Base-by-base conservation (phyloP, 2,888 invertebrate genomes). In the Liopterus haemorrhoidalis region DNA sequence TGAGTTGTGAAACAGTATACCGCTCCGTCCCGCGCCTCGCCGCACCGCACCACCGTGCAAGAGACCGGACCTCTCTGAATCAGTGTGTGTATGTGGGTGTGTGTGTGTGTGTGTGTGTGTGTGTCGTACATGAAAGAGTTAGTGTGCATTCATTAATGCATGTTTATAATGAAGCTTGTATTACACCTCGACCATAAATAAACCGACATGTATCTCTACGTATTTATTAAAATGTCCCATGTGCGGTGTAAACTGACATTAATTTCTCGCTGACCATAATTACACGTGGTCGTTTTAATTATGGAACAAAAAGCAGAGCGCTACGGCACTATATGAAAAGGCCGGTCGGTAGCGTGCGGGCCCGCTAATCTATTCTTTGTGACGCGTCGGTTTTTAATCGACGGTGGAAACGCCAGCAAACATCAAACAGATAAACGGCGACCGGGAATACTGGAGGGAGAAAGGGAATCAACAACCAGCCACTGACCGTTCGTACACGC, bases 261-360 rank as follows among this genome's bases (percentile, higher is more conserved):
- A 52, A 54, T 55, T 52, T 48, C 42, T 12, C 46, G 35, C 40
- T 41, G 41, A 48, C 54, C 55, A 54, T 58, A 60, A 60, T 60
- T 59, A 57, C 56, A 60, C 59, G 57, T 58, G 59, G 58, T 54
- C 56, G 54, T 58, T 60, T 58, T 59, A 60, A 60, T 60, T 60
- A 58, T 49, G 51, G 51, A 56, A 58, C 59, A 59, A 59, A 59
- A 59, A 56, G 55, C 56, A 27, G 27, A 52, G 49, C n/a, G n/a
- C n/a, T n/a, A n/a, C 49, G 50, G 50, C 50, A 52, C 52, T 54
- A 56, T 53, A 39, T 39, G 33, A 44, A 57, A 58, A 57, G 37
- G 42, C 36, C 15, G 36, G 35, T 22, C 12, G 31, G 36, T 38
- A 42, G 33, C 18, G 39, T 48, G 40, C 44, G 47, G 49, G 50